A percentile compares a stretch with the other conserved stretches of the same genome.
Conservation (phyloP, 2,797 vertebrate genomes). For the Hydrolagus colliei region DNA sequence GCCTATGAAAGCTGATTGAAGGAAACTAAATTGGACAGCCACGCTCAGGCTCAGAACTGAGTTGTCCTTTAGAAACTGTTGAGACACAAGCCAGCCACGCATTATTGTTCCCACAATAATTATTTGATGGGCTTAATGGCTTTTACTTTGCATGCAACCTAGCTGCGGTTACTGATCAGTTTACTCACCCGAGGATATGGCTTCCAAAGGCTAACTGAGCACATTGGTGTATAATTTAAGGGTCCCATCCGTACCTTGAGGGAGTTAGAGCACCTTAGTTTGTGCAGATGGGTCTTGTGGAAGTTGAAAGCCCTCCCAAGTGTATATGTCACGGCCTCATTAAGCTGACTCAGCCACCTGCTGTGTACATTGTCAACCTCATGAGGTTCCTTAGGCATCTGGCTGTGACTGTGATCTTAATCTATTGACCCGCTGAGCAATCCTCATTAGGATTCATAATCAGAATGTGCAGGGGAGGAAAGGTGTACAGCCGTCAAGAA, state of each 20-base stretch:
- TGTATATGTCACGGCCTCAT: slow-evolving; percentile 50
- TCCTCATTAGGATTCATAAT: slow-evolving; percentile 44
- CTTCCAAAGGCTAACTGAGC: background rate
- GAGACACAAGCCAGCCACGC: background rate
- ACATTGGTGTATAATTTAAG: background rate
- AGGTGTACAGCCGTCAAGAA: slow-evolving; percentile 40
- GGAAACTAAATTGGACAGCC: background rate
- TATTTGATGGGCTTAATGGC: slow-evolving; percentile 7
- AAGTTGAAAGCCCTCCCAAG: slow-evolving; percentile 43
- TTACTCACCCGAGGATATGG: no score
- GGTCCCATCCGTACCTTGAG: background rate
- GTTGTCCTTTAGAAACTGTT: background rate
- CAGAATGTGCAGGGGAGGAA: slow-evolving; percentile 38
- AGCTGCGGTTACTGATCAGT: background rate
- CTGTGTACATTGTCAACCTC: slow-evolving; percentile 53
- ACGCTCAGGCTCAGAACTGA: background rate
- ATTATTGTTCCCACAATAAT: background rate
- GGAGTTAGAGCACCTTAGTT: background rate
- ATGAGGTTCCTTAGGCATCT: slow-evolving; percentile 53
- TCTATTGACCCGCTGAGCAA: slow-evolving; percentile 45
- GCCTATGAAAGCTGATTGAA: background rate
- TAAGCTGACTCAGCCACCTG: slow-evolving; percentile 69
- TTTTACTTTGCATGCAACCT: slow-evolving; percentile 16
- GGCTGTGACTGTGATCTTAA: slow-evolving; percentile 48
- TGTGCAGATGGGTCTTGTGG: slow-evolving; percentile 15